These are phyloP conservation scores for Anguilla megastoma DNA, from an alignment of 2,797 vertebrate species.

Conservation along the genomic window DNA sequence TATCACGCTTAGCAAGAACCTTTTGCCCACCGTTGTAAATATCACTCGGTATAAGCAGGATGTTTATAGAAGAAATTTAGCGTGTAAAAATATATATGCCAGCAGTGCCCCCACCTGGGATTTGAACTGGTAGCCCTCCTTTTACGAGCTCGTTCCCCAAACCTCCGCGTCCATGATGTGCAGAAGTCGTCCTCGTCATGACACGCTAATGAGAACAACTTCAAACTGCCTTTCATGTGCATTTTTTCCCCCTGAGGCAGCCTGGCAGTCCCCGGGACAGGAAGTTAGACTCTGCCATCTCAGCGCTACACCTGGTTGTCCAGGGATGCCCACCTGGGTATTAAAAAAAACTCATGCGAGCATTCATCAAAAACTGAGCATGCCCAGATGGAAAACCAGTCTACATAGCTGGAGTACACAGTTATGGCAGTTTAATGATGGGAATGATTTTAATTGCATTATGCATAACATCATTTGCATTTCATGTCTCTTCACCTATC, in stretches of 20 bases:
- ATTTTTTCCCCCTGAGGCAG: neutral
- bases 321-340: slow-evolving; percentile 13
- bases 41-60: neutral
- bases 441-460: slow-evolving; percentile 24
- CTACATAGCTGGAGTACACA: slow-evolving; percentile 6
- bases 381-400: neutral
- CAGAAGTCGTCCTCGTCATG: neutral
- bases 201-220: neutral
- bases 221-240: neutral
- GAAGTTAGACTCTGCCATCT: neutral
- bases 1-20: neutral
- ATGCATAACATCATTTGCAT: slow-evolving; percentile 28
- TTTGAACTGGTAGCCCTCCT: neutral
- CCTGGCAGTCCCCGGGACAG: neutral
- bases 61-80: slow-evolving; percentile 5
- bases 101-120: neutral
- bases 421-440: slow-evolving; percentile 25
- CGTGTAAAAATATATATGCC: neutral
- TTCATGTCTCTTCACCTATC: neutral
- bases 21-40: neutral
- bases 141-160: neutral
- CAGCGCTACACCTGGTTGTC: neutral
- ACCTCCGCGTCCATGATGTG: neutral
- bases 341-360: neutral
- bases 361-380: neutral